Conservation (phyloP, 2,797 vertebrate species). For the Melanotaenia maccullochi region DNA sequence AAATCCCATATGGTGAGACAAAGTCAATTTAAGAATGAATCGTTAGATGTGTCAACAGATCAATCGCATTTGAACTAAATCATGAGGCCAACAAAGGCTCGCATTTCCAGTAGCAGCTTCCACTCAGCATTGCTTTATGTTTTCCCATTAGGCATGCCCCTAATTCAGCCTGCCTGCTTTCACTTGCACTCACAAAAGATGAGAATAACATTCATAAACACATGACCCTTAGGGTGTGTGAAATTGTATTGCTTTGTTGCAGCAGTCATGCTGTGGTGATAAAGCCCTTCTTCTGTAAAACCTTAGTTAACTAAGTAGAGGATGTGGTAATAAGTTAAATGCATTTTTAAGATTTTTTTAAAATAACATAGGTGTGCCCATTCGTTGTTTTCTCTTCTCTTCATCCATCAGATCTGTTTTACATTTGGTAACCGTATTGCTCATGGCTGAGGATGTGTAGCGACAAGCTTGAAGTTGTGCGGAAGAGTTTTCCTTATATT, state of each 20-base stretch:
- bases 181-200: constrained; percentile 48
- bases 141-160: constrained; percentile 54
- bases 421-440: not conserved
- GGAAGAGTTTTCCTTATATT: not conserved
- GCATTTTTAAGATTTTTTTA: not conserved
- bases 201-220: constrained; percentile 9
- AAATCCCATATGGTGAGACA: no score
- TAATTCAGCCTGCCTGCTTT: constrained; percentile 37
- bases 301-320: not conserved
- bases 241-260: not conserved
- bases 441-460: no score
- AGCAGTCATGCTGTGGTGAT: not conserved
- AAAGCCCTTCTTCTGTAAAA: not conserved
- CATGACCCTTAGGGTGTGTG: constrained; percentile 15
- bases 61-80: not conserved
- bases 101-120: not conserved
- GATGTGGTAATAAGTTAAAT: not conserved
- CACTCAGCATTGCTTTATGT: constrained; percentile 29
- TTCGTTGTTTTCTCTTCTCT: not conserved
- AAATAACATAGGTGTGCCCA: no score
- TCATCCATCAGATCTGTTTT: not conserved
- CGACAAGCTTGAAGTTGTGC: not conserved
- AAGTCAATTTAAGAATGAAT: no score
- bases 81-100: not conserved
- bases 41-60: no score